Evolutionary conservation across 2,113 vertebrate genomes (phyloP), one percentile per base, ranked within the genome.

Genomic region (Brachypteracias leptosomus): DNA sequence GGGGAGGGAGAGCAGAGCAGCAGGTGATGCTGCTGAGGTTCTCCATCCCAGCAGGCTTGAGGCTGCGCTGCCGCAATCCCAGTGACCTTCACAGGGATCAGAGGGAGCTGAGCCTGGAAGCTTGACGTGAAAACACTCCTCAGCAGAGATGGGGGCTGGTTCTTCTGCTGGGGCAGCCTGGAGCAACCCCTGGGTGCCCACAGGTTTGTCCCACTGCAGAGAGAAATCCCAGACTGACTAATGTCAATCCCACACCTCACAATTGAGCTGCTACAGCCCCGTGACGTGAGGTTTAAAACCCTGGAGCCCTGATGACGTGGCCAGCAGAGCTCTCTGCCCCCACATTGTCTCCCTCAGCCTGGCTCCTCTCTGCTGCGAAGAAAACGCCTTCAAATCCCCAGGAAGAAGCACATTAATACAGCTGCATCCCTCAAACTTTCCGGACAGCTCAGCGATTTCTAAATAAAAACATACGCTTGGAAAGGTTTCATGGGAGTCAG

Each of bases 361-460:
- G 46, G 5, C 40, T 55, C 52, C 59, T 11, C 19, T 58, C 1
- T 38, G 1, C 52, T 7, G 46, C 86, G 59, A 47, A 47, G n/a
- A 78, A 85, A 91, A 88, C 4, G 46, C 38, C 15, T n/a, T 80
- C 75, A 77, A 49, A 79, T 80, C 78, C 73, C 54, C 47, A 24
- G 83, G 88, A 90, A 81, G 89, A 36, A 82, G 75, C 79, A 9
- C 57, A 52, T 77, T 63, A 55, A 70, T 47, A 25, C 86, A 83
- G 82, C 88, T 83, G 38, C 92, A 89, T 93, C 80, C 70, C 51
- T 74, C 87, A 91, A 95, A 96, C 89, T 97, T 97, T 97, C 91
- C 95, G 33, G 89, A 44, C 78, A 87, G 89, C 75, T 97, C 95
- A 96, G 95, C 95, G 7, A 82, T 95, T 93, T 92, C 94, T 91